Evolutionary conservation across 2,797 vertebrate species (phyloP).

Genomic region (Esox masquinongy): DNA sequence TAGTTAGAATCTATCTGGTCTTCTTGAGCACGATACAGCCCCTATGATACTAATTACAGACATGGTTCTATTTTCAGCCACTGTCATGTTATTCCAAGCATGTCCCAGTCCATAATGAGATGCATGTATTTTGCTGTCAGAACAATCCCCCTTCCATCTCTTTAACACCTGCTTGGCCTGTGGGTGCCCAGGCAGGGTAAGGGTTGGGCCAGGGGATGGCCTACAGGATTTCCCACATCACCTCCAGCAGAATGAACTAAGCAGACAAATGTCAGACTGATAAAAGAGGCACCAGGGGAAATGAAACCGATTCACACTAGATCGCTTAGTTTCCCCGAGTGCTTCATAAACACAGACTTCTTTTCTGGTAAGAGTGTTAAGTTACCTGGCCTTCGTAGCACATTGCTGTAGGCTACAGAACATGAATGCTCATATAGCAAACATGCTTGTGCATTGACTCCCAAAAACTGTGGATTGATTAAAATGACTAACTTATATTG

Average conservation of each 20-base stretch:
- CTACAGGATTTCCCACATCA: conserved; percentile 54
- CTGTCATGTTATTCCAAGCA: conserved; percentile 23
- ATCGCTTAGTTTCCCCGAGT: conserved; percentile 30
- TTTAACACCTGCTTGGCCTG: conserved; percentile 50
- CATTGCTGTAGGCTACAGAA: conserved; percentile 30
- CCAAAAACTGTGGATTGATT: no score
- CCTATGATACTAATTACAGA: neutral
- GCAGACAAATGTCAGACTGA: conserved; percentile 38
- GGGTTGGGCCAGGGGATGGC: neutral
- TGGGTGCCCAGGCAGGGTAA: conserved; percentile 38
- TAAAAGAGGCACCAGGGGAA: conserved; percentile 26
- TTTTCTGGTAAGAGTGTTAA: conserved; percentile 22
- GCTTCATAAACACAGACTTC: conserved; percentile 45
- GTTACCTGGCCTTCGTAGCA: conserved; percentile 19
- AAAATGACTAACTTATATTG: no score
- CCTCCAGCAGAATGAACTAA: conserved; percentile 37
- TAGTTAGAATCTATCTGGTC: neutral
- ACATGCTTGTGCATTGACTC: conserved; percentile 29
- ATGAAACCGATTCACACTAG: conserved; percentile 32
- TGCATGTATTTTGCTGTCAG: conserved; percentile 15
- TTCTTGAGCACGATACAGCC: neutral
- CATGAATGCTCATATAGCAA: conserved; percentile 26
- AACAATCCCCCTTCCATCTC: conserved; percentile 26
- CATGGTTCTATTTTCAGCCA: neutral
- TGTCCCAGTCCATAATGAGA: conserved; percentile 38